Percentiles rank a stretch among this genome's conserved stretches.
phyloP scores from a whole-genome alignment of 2,888 invertebrate genomes.

The Lycia hirtaria region DNA sequence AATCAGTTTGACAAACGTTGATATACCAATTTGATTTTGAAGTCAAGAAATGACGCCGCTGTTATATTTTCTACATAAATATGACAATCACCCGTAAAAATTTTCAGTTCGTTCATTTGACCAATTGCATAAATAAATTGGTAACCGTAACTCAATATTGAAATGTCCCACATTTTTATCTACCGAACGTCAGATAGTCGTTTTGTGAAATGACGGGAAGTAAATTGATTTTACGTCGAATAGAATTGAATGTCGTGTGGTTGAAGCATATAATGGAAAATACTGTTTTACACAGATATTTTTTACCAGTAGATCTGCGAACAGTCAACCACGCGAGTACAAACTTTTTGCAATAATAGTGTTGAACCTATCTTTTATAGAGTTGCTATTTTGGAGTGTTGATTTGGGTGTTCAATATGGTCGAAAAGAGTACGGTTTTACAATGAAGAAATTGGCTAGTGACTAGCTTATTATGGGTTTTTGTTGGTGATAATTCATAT shows the following conservation, averaged over 20 bases:
- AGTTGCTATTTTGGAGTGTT: too few relatives aligned
- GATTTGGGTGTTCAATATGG: too few relatives aligned
- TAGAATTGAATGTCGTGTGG: constrained; percentile 7
- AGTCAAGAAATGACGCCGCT: neutral
- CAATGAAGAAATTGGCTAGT: too few relatives aligned
- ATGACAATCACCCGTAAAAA: too few relatives aligned
- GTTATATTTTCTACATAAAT: neutral
- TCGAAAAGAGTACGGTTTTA: too few relatives aligned
- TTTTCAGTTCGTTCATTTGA: neutral
- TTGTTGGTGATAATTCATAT: too few relatives aligned
- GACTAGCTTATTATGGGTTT: too few relatives aligned
- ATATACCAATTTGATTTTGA: neutral
- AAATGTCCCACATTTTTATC: constrained; percentile 12
- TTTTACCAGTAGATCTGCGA: neutral
- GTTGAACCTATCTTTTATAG: too few relatives aligned
- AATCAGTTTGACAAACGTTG: neutral
- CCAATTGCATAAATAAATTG: neutral
- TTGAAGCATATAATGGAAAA: too few relatives aligned
- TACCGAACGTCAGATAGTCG: constrained; percentile 9
- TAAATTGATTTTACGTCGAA: constrained; percentile 8
- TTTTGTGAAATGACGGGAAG: constrained; percentile 5
- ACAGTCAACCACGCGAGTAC: too few relatives aligned
- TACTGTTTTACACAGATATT: neutral
- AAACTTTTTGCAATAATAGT: neutral
- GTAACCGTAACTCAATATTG: constrained; percentile 5